Evolutionary conservation across 2,888 invertebrate species (phyloP).

Genomic region (Nematopogon swammerdamellus): DNA sequence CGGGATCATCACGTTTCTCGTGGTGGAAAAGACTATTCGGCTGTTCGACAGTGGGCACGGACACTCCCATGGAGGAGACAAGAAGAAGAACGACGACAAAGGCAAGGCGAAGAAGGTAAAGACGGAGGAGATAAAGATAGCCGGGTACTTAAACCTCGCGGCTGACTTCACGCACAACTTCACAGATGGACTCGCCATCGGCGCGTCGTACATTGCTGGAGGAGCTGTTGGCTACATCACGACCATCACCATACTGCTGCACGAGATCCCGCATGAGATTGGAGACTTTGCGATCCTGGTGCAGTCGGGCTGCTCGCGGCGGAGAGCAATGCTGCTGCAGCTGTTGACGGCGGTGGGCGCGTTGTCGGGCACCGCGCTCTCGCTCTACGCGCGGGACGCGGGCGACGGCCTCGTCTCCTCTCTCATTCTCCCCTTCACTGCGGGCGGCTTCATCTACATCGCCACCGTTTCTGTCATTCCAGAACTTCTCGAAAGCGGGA

Average conservation of each 20-base stretch:
- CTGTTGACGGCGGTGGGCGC: conserved; percentile 94
- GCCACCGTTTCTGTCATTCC: conserved; percentile 99
- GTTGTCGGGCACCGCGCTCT: conserved; percentile 86
- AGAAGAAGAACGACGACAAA: conserved; percentile 40
- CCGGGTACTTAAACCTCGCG: conserved; percentile 92
- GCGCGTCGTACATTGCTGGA: conserved; percentile 94
- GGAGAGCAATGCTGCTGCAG: conserved; percentile 93
- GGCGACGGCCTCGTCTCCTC: conserved; percentile 67
- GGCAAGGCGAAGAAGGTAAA: conserved; percentile 37
- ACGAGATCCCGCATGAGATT: conserved; percentile 99
- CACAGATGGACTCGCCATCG: conserved; percentile 98
- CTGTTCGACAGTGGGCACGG: conserved; percentile 80
- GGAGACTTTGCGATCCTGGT: conserved; percentile 99
- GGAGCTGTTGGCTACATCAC: conserved; percentile 84
- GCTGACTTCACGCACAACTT: conserved; percentile 99
- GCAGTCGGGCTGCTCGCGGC: conserved; percentile 92
- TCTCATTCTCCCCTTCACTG: conserved; percentile 96
- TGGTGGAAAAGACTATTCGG: conserved; percentile 90
- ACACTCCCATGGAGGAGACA: conserved; percentile 63
- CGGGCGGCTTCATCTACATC: conserved; percentile 99
- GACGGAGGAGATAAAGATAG: conserved; percentile 35
- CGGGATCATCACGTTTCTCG: conserved; percentile 88
- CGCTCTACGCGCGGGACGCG: conserved; percentile 76
- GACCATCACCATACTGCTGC: conserved; percentile 92
- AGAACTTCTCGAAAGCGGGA: conserved; percentile 88